phyloP scores from a whole-genome alignment of 1,140 invertebrate species.

The Grapholita molesta region DNA sequence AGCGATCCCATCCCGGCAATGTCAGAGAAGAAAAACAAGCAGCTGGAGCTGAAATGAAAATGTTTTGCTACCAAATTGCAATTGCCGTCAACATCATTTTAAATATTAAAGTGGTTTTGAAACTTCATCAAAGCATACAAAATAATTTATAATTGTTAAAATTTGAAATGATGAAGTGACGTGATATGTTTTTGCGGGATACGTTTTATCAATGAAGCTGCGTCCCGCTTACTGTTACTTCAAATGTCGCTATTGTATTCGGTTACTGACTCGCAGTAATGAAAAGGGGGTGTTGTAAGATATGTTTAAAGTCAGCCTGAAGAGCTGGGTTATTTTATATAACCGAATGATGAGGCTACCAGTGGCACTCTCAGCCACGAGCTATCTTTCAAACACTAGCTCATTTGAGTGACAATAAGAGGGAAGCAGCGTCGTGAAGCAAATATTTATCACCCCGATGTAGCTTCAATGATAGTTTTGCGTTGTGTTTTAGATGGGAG shows the following conservation, averaged over 20 bases:
- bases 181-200: neutral
- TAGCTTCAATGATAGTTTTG: neutral
- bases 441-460: neutral
- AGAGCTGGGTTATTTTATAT: no score
- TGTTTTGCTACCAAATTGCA: neutral
- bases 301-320: no score
- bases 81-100: neutral
- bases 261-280: no score
- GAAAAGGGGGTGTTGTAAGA: no score
- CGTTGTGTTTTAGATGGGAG: conserved; percentile 84
- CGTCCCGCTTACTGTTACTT: neutral
- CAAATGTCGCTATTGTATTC: neutral
- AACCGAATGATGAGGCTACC: no score
- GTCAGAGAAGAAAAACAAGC: conserved; percentile 77
- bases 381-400: neutral
- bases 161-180: neutral
- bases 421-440: neutral
- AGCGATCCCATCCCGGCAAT: conserved; percentile 79
- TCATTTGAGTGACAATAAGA: neutral
- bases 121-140: neutral
- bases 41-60: conserved; percentile 59
- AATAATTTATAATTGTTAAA: neutral
- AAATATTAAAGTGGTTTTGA: neutral
- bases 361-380: no score
- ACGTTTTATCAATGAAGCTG: neutral